These are phyloP conservation scores for Himalopsyche tibetana DNA, from an alignment of 2,888 invertebrate species.

Conservation along the genomic window DNA sequence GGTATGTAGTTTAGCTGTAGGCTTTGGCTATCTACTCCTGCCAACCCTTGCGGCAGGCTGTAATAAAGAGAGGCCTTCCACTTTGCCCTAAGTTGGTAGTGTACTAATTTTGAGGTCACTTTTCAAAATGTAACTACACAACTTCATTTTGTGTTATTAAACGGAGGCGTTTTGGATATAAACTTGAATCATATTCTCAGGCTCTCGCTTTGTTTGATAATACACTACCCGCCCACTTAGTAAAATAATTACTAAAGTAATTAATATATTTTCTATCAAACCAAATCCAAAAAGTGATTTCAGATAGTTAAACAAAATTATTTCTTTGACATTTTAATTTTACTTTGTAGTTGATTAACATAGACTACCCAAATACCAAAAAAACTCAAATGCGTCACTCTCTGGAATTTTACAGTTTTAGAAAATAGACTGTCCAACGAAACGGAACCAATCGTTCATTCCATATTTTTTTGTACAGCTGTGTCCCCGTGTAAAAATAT, in stretches of 20 bases:
- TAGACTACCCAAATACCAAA: too few species aligned
- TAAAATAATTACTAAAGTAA: too few species aligned
- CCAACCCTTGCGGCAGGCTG: conserved; percentile 20
- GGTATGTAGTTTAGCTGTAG: conserved; percentile 29
- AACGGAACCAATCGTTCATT: too few species aligned
- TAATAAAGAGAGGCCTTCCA: conserved; percentile 30
- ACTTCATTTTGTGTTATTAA: conserved; percentile 5
- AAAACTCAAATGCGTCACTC: too few species aligned
- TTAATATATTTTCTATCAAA: neutral
- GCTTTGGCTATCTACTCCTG: conserved; percentile 34
- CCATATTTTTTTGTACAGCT: too few species aligned
- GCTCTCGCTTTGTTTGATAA: neutral
- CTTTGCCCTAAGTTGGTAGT: conserved; percentile 20
- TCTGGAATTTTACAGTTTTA: too few species aligned
- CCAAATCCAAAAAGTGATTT: neutral
- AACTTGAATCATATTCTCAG: neutral
- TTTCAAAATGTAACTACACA: neutral
- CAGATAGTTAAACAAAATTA: too few species aligned
- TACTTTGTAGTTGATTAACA: too few species aligned
- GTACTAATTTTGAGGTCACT: conserved; percentile 34
- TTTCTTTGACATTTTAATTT: too few species aligned
- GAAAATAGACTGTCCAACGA: too few species aligned
- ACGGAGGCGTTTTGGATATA: neutral
- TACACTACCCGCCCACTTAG: neutral
- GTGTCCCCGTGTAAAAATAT: too few species aligned